These are phyloP conservation scores for Riptortus pedestris DNA, from an alignment of 1,140 invertebrate genomes.

Conservation along the genomic window DNA sequence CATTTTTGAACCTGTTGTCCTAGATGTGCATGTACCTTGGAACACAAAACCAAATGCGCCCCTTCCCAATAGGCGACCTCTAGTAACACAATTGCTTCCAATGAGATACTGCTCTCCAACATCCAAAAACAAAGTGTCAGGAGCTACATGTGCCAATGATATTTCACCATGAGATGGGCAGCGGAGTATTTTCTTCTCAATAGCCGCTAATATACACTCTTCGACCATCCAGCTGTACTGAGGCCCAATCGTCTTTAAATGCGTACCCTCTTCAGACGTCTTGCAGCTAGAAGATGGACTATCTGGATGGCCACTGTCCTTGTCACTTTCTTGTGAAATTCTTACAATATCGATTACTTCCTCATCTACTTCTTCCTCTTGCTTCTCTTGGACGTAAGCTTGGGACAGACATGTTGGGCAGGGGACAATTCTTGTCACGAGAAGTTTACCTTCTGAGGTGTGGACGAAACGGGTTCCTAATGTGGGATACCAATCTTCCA, in stretches of 20 bases:
- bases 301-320: conserved; percentile 66
- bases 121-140: conserved; percentile 82
- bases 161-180: conserved; percentile 68
- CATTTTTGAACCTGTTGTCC: conserved; percentile 42
- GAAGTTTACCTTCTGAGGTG: conserved; percentile 87
- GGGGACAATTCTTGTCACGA: conserved; percentile 89
- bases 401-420: conserved; percentile 69
- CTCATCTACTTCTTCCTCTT: conserved; percentile 3
- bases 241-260: conserved; percentile 33
- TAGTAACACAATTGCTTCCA: conserved; percentile 63
- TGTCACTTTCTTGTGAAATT: conserved; percentile 62
- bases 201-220: conserved; percentile 84
- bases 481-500: conserved; percentile 98
- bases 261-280: conserved; percentile 68
- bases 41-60: conserved; percentile 98
- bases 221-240: conserved; percentile 78
- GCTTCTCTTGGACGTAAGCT: not conserved
- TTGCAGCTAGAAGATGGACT: conserved; percentile 48
- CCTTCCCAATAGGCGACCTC: conserved; percentile 74
- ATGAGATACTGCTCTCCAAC: conserved; percentile 69
- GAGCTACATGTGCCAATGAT: conserved; percentile 61
- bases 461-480: conserved; percentile 93
- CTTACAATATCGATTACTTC: conserved; percentile 35
- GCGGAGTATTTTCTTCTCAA: conserved; percentile 53
- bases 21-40: conserved; percentile 60